These are phyloP conservation scores for Entelurus aequoreus DNA, from an alignment of 2,113 vertebrate genomes.

Conservation along the genomic window DNA sequence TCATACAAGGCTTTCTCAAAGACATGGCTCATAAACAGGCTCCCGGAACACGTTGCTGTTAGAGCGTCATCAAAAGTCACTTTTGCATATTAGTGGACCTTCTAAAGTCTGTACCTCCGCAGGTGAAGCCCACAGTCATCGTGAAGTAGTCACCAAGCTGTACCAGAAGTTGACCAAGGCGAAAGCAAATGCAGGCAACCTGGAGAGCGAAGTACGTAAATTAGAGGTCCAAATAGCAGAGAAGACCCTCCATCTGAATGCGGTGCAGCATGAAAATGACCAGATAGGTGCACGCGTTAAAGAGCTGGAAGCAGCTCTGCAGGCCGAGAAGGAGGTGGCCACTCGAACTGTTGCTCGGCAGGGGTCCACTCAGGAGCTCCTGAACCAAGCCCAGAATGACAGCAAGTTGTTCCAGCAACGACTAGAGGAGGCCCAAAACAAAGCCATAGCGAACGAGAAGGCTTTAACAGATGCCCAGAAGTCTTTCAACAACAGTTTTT, in stretches of 20 bases:
- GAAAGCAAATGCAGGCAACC: conserved; percentile 74
- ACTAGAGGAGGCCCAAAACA: conserved; percentile 82
- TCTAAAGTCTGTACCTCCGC: conserved; percentile 8
- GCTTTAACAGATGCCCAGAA: conserved; percentile 81
- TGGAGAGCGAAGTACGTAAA: conserved; percentile 84
- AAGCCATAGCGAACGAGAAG: conserved; percentile 79
- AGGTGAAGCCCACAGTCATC: conserved; percentile 71
- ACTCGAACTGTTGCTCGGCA: conserved; percentile 75
- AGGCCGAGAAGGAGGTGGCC: conserved; percentile 74
- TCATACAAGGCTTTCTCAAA: no score
- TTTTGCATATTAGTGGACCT: no score
- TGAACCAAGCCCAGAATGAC: conserved; percentile 87
- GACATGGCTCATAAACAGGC: no score
- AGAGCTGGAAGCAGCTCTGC: conserved; percentile 73
- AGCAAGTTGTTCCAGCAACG: conserved; percentile 81
- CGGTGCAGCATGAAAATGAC: conserved; percentile 75
- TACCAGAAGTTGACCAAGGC: conserved; percentile 81
- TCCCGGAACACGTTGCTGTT: no score
- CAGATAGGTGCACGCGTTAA: conserved; percentile 68
- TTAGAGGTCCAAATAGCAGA: conserved; percentile 75
- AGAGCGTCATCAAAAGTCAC: no score
- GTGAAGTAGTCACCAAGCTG: conserved; percentile 70
- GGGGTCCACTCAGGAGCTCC: conserved; percentile 80
- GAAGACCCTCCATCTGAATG: conserved; percentile 77
- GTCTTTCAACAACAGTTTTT: conserved; percentile 79